Percentiles rank a stretch among this genome's conserved stretches.
phyloP scores from a whole-genome alignment of 2,888 invertebrate genomes.

The Eupsilia transversa region DNA sequence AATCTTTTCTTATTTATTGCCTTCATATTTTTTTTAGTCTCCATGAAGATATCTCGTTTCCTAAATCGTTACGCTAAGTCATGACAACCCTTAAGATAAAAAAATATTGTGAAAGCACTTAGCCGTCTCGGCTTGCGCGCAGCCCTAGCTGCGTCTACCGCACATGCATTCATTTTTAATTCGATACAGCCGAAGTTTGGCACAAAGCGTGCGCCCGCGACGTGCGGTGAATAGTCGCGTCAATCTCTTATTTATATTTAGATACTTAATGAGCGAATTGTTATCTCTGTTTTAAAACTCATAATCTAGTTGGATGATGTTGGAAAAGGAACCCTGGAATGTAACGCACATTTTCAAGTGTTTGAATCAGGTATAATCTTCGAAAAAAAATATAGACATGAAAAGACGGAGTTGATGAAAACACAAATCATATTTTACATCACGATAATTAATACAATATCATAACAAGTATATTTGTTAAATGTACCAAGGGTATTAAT shows the following conservation, averaged over 20 bases:
- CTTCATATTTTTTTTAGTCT: not conserved
- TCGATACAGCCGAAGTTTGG: conserved; percentile 81
- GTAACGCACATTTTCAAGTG: too few species aligned
- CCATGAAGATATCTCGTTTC: not conserved
- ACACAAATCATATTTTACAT: not conserved
- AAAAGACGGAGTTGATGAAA: not conserved
- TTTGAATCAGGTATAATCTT: not conserved
- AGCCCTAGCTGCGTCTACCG: conserved; percentile 66
- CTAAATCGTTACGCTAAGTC: not conserved
- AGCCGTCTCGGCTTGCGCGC: conserved; percentile 21
- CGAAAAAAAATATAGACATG: not conserved
- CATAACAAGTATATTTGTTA: conserved; percentile 3
- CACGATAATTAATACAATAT: not conserved
- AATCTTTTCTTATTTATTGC: not conserved
- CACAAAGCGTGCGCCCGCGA: conserved; percentile 78
- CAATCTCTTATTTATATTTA: conserved; percentile 71
- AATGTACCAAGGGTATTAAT: conserved; percentile 64
- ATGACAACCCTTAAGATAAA: conserved; percentile 3
- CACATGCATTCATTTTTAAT: conserved; percentile 83
- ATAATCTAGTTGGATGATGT: not conserved
- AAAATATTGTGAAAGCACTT: conserved; percentile 21
- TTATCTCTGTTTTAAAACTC: conserved; percentile 5
- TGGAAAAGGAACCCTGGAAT: not conserved
- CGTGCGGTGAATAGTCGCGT: conserved; percentile 71
- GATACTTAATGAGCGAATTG: conserved; percentile 35